Evolutionary conservation across 2,113 vertebrate species (phyloP), one percentile per base, ranked within the genome.

Genomic region (Clarias batrachus): DNA sequence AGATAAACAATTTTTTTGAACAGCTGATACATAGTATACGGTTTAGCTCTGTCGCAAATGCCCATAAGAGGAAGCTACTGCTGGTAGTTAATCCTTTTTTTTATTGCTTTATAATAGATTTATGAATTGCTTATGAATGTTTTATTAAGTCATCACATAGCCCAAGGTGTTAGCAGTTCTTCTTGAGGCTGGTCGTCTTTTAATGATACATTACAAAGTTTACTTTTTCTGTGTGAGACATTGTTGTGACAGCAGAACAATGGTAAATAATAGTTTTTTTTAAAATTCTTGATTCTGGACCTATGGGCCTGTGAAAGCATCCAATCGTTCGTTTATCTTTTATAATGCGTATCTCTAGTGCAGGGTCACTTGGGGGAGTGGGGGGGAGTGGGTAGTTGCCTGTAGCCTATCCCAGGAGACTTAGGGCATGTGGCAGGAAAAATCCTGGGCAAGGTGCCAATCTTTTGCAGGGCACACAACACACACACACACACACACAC

Each of bases 71-170:
- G 14, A 56, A 57, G 76, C 54, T 7, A 78, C 48, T n/a, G 21
- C 71, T 3, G 16, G 8, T 4, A 3, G 19, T 41, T 37, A 73
- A 73, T 48, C 25, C 74, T 77, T 12, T 25, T 37, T 37, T 54
- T 27, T 77, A 77, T 56, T 77, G 74, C 74, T 16, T 77, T 56
- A 56, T 77, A 56, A 77, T 17, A 56, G 52, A 78, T 59, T 59
- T 59, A 79, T 33, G 27, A 17, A 79, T 59, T 19, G 16, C 27
- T 79, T 30, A 59, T 59, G 16, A 79, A 59, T 33, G 16, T 30
- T 79, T 79, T 10, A 79, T 59, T 1, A 10, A 30, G n/a, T 7
- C 52, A 54, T 76, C 48, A 54, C 48, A 54, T 76, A 54, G 41
- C 12, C 73, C 48, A 54, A 76, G 52, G 71, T 41, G 68, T 37